Evolutionary conservation across 2,113 vertebrate genomes (phyloP), one percentile per base, ranked within the genome.

Genomic region (Haemorhous mexicanus): DNA sequence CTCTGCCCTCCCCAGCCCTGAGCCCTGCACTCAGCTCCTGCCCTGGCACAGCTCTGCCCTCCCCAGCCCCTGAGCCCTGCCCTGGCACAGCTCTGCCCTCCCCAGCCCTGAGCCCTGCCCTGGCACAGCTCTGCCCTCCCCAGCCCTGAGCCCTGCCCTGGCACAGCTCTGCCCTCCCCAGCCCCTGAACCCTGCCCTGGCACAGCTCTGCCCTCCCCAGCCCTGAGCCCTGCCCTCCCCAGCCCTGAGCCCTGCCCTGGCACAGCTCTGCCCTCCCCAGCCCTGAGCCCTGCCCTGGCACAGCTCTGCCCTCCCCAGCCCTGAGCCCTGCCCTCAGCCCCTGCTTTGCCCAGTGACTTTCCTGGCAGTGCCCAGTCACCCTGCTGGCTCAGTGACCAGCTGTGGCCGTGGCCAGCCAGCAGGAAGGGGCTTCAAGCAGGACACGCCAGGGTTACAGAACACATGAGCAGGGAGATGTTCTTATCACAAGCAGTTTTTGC

Each of bases 401-500:
- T 26, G 49, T 17, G 32, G 14, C 32, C 73, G 6, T 0, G 0
- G 2, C 70, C 78, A 43, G 59, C 32, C 22, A 83, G n/a, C 32
- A 22, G 20, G 9, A 37, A 10, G 13, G 52, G 47, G 59, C 30
- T 52, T 17, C 89, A 35, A 8, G 20, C 22, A 44, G n/a, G 33
- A 50, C 13, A 2, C 7, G 23, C 59, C 62, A 74, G 59, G 13
- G 44, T 28, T 67, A 61, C 44, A 63, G 19, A 89, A 24, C 52
- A 22, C 53, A 18, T 28, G 6, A 63, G 44, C 52, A 69, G 53
- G 44, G 43, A 92, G 72, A 83, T 85, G 85, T 72, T 86, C 93
- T 96, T 93, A 92, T 93, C 96, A 87, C 93, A 69, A 91, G 84
- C 72, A 59, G 73, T 33, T 97, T 88, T 76, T 70, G 27, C 84